Base-by-base conservation (phyloP, 2,113 vertebrate species). In the Vulpes vulpes region DNA sequence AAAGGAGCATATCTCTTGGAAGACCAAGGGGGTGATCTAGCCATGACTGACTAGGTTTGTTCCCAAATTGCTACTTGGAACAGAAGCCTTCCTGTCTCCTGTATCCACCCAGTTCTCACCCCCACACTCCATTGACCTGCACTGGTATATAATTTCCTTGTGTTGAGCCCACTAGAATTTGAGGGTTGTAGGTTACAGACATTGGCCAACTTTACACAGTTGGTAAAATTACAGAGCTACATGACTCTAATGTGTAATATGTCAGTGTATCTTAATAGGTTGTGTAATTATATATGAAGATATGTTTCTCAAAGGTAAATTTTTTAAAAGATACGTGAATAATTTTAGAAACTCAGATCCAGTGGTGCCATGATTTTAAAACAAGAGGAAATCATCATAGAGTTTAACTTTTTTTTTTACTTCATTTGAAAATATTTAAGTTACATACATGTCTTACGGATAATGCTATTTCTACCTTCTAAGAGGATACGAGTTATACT, bases 391-490 rank as follows among this genome's bases (percentile, higher is more conserved):
- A 82, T 38, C 0, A 60, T 35, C 23, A 91, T 20, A 51, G 64
- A 92, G 60, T 62, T 91, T 67, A 27, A 83, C 32, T 65, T 69
- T 43, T 69, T 92, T 91, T 92, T 91, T 86, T 23, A 76, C 87
- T 96, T 60, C 2, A 57, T 59, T 71, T 67, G 25, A 35, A 91
- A 64, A 3, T 35, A 73, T 89, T 94, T 79, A 53, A 86, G 5
- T 93, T 91, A 23, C 4, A 10, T 12, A 22, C n/a, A 35, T 71
- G 12, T 96, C 19, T 91, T 94, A 87, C 83, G 35, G 35, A 15
- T 43, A 59, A 38, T 67, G 35, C 35, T 43, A 30, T 53, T 71
- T 88, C 32, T 64, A 4, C 71, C 19, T 38, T 51, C 12, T 84
- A 82, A 59, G 16, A 97, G 59, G 20, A 69, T 35, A 38, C 69